Base-by-base conservation (phyloP, 2,113 vertebrate species). In the Menidia beryllina region DNA sequence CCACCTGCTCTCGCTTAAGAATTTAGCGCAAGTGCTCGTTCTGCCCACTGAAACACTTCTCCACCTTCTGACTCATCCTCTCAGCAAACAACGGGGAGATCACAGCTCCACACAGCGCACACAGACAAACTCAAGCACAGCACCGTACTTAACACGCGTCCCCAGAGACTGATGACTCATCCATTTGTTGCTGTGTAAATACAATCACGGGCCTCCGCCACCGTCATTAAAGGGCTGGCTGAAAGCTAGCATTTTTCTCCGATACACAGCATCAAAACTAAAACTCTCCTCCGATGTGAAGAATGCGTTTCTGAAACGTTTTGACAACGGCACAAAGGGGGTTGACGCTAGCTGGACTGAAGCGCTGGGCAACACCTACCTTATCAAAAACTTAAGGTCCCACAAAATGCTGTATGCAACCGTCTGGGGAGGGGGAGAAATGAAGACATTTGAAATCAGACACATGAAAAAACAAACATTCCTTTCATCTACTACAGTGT, bases 361-460 rank as follows among this genome's bases (percentile, higher is more conserved):
- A 45, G 41, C 8, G 6, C 12, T 24, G 6, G 64, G 9, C 10
- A 26, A 49, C 38, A 82, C 96, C n/a, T 90, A 98, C 98, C 98
- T 97, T 97, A 99, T 97, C 93, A 99, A 82, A 90, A 99, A 99
- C 88, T 99, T 99, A 69, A 99, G 88, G 84, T 99, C 98, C 98
- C 98, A 99, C 79, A 99, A 89, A 88, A 99, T 99, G 93, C 98
- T 99, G 93, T 99, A 99, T 39, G 96, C 97, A 58, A 99, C 93
- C 5, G 98, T 99, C 98, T 99, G 92, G 82, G 72, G 78, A 92
- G 82, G 72, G 78, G 70, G 57, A 69, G 45, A 77, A 20, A 62
- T 19, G 41, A 30, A 60, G 6, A 82, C 3, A 58, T n/a, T 50
- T 1, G 13, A 57, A 13, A 53, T 84, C 14, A 77, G 25, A 75